Conservation (phyloP, 2,888 invertebrate species). For the Chorisops tibialis region DNA sequence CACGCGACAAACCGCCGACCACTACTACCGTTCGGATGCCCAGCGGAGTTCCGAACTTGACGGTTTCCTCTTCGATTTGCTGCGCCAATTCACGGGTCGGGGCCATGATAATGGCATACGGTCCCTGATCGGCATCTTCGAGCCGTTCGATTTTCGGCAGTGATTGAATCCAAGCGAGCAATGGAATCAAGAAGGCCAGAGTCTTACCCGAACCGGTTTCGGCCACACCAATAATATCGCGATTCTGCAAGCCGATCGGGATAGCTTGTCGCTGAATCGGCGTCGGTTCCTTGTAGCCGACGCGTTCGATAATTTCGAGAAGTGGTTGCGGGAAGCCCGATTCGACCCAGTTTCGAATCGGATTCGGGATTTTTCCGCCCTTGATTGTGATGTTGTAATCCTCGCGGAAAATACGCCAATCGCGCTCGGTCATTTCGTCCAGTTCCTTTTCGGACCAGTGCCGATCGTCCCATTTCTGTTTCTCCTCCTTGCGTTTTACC, state of each 20-base stretch:
- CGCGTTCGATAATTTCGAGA: slow-evolving; percentile 87
- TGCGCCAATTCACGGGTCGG: slow-evolving; percentile 99
- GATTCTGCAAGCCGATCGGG: slow-evolving; percentile 91
- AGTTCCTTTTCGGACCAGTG: slow-evolving; percentile 97
- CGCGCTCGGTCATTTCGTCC: slow-evolving; percentile 96
- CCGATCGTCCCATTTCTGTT: slow-evolving; percentile 97
- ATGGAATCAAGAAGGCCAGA: slow-evolving; percentile 93
- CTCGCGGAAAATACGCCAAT: slow-evolving; percentile 99
- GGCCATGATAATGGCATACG: slow-evolving; percentile 97
- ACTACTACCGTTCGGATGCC: slow-evolving; percentile 94
- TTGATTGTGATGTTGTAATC: slow-evolving; percentile 99
- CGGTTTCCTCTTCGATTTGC: slow-evolving; percentile 98
- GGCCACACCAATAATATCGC: slow-evolving; percentile 98
- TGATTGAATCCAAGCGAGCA: slow-evolving; percentile 96
- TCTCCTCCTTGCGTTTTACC: slow-evolving; percentile 92
- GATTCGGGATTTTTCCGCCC: slow-evolving; percentile 95
- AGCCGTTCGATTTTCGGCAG: slow-evolving; percentile 91
- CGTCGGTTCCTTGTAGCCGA: slow-evolving; percentile 97
- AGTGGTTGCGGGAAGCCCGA: slow-evolving; percentile 86
- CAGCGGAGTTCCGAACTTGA: slow-evolving; percentile 91
- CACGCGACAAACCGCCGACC: slow-evolving; percentile 96
- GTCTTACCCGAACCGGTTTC: slow-evolving; percentile 99
- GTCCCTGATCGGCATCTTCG: slow-evolving; percentile 91
- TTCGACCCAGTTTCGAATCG: slow-evolving; percentile 93
- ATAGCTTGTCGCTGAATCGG: slow-evolving; percentile 99